A percentile compares a stretch with the other conserved stretches of the same genome.
These are phyloP conservation scores for Percopsis transmontana DNA, from an alignment of 2,113 vertebrate genomes.

Conservation along the genomic window DNA sequence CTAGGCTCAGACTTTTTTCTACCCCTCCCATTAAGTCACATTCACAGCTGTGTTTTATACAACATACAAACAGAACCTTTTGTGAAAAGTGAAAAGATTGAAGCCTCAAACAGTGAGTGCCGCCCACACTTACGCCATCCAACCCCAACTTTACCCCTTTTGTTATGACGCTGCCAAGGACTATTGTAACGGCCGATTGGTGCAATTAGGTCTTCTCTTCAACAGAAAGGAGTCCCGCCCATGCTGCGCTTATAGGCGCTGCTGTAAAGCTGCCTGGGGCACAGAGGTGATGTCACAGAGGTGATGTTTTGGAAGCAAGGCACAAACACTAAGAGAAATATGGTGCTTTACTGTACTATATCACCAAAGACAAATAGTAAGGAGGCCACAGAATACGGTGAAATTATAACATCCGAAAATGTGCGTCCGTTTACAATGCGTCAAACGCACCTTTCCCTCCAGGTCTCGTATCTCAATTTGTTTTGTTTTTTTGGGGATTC, in stretches of 20 bases:
- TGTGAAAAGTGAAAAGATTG: neutral
- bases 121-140: no score
- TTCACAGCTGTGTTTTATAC: no score
- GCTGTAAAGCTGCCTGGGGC: constrained; percentile 32
- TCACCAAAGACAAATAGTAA: neutral
- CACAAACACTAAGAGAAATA: neutral
- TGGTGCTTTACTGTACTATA: neutral
- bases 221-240: constrained; percentile 34
- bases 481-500: no score
- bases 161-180: neutral
- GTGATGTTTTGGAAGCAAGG: constrained; percentile 22
- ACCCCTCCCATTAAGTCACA: no score
- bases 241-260: constrained; percentile 11
- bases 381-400: neutral
- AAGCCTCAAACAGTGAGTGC: no score
- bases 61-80: no score
- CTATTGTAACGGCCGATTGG: neutral
- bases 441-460: neutral
- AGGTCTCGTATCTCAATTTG: no score
- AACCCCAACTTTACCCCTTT: neutral
- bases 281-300: constrained; percentile 30
- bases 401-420: constrained; percentile 1
- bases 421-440: neutral
- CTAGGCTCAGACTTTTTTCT: no score
- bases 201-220: constrained; percentile 8